Evolutionary conservation across 2,888 invertebrate genomes (phyloP).

Genomic region (Argynnis bischoffii): DNA sequence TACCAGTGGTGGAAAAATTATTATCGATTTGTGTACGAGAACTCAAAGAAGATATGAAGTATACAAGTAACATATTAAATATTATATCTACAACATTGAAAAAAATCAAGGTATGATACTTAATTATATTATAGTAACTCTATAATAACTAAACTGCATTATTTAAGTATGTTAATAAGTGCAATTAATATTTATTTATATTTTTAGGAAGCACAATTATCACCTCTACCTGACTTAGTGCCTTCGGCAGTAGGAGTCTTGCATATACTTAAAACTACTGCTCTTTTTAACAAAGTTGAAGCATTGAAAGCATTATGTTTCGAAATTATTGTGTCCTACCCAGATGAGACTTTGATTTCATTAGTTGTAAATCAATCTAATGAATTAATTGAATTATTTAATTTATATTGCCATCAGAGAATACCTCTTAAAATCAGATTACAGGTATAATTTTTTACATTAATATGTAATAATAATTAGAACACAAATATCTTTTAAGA

Average conservation of each 20-base stretch:
- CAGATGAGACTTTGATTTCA: constrained; percentile 49
- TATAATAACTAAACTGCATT: neutral
- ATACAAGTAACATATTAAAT: constrained; percentile 49
- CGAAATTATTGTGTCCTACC: constrained; percentile 56
- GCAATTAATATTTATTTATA: neutral
- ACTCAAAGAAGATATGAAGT: constrained; percentile 53
- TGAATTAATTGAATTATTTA: constrained; percentile 52
- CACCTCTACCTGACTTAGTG: constrained; percentile 46
- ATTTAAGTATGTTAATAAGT: neutral
- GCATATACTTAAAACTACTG: constrained; percentile 51
- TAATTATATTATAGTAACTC: neutral
- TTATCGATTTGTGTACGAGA: constrained; percentile 55
- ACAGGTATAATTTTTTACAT: constrained; percentile 46
- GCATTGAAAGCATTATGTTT: constrained; percentile 51
- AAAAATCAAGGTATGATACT: constrained; percentile 56
- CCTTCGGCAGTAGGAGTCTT: constrained; percentile 56
- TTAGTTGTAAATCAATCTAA: constrained; percentile 44
- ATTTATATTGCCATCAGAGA: constrained; percentile 47
- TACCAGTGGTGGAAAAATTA: constrained; percentile 48
- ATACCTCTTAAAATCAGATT: constrained; percentile 44
- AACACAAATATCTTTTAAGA: neutral
- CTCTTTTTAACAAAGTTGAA: constrained; percentile 46
- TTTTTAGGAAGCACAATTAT: constrained; percentile 32
- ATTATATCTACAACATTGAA: constrained; percentile 53
- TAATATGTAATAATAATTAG: neutral